Conservation (phyloP, 2,888 invertebrate genomes). For the Aspidapion aeneum region DNA sequence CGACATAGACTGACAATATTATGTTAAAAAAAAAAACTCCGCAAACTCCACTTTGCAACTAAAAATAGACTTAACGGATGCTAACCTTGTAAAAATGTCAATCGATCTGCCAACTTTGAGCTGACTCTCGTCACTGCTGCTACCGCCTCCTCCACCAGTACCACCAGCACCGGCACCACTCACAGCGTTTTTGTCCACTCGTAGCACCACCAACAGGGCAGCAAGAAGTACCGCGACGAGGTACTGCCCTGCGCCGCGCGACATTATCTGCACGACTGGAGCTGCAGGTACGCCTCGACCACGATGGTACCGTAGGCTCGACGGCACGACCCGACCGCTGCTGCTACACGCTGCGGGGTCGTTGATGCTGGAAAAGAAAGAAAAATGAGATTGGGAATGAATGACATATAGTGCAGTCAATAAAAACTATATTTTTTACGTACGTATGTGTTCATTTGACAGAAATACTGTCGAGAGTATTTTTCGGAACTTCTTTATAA, state of each 20-base stretch:
- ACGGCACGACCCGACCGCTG: background rate
- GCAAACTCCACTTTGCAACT: no score
- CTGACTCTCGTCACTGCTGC: conserved; percentile 48
- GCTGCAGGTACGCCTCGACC: no score
- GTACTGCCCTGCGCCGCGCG: conserved; percentile 50
- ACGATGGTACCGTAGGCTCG: background rate
- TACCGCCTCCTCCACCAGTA: background rate
- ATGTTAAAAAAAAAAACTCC: no score
- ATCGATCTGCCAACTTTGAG: conserved; percentile 79
- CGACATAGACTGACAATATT: no score
- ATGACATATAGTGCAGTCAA: background rate
- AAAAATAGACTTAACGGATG: no score
- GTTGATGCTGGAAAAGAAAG: background rate
- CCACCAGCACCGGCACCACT: conserved; percentile 15
- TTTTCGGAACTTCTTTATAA: no score
- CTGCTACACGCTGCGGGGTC: background rate
- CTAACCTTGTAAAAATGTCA: conserved; percentile 65
- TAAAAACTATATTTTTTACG: no score
- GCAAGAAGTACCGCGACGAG: conserved; percentile 12
- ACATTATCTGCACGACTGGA: conserved; percentile 51
- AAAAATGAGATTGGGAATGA: background rate
- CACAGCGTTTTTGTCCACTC: conserved; percentile 10
- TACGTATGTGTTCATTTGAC: no score
- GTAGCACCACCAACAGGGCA: background rate
- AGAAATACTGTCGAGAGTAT: no score